Conservation (phyloP, 2,113 vertebrate genomes). For the Atlantisia rogersi region DNA sequence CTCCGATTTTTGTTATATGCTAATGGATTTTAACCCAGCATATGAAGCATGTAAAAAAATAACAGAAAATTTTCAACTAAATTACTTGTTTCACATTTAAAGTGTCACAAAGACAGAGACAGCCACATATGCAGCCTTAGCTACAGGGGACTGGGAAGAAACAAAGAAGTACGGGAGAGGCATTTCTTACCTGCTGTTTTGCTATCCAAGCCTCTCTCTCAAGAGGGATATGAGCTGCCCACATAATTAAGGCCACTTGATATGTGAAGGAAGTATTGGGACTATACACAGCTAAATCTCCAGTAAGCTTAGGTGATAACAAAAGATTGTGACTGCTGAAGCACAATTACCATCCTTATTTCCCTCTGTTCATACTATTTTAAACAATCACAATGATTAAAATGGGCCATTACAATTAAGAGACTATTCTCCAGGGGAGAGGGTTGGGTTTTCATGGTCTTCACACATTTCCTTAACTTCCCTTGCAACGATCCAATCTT, state of each 20-base stretch:
- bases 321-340: conserved; percentile 72
- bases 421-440: conserved; percentile 66
- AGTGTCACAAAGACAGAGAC: conserved; percentile 76
- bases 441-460: conserved; percentile 40
- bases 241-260: conserved; percentile 78
- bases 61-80: conserved; percentile 78
- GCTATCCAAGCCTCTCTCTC: conserved; percentile 58
- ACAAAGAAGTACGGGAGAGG: conserved; percentile 69
- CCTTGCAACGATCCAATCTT: not conserved
- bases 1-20: conserved; percentile 85
- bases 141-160: conserved; percentile 72
- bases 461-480: conserved; percentile 66
- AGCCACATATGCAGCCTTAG: conserved; percentile 69
- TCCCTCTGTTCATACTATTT: conserved; percentile 65
- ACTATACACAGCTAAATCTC: conserved; percentile 39
- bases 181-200: conserved; percentile 70
- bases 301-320: conserved; percentile 60
- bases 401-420: conserved; percentile 78
- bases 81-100: conserved; percentile 82
- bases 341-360: conserved; percentile 72
- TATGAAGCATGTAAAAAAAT: conserved; percentile 79
- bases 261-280: conserved; percentile 59
- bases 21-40: conserved; percentile 86
- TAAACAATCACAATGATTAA: conserved; percentile 81
- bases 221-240: conserved; percentile 64